phyloP scores from a whole-genome alignment of 2,888 invertebrate genomes.

The Cartodere bifasciata region DNA sequence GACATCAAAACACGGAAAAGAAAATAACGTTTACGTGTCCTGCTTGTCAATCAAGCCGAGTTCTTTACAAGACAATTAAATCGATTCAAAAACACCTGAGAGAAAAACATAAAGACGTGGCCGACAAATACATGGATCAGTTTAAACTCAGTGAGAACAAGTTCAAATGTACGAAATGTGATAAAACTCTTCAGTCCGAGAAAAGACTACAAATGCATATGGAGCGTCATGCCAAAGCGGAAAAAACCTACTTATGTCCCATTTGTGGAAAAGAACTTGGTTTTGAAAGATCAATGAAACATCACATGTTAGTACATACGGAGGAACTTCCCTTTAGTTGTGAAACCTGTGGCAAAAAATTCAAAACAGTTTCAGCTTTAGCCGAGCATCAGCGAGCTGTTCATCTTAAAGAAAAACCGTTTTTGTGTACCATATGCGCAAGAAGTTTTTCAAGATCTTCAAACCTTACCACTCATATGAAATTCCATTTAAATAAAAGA shows the following conservation, averaged over 20 bases:
- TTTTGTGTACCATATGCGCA: slow-evolving; percentile 33
- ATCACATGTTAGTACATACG: slow-evolving; percentile 14
- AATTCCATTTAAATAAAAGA: no score
- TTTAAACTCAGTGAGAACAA: no score
- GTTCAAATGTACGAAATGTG: no score
- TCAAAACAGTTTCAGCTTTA: slow-evolving; percentile 15
- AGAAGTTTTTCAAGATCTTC: slow-evolving; percentile 23
- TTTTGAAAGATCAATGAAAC: slow-evolving; percentile 12
- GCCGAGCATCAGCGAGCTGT: slow-evolving; percentile 35
- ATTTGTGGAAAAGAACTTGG: slow-evolving; percentile 21
- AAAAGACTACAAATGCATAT: slow-evolving; percentile 8
- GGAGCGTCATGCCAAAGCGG: neutral
- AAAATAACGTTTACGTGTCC: no score
- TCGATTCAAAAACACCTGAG: no score
- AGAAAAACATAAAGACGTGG: no score
- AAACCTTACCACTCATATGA: slow-evolving; percentile 20
- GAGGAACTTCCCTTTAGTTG: slow-evolving; percentile 13
- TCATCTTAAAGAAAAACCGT: slow-evolving; percentile 42
- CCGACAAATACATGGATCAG: no score
- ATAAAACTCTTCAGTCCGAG: no score
- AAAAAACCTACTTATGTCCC: slow-evolving; percentile 13
- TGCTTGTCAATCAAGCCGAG: no score
- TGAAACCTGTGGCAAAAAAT: slow-evolving; percentile 18
- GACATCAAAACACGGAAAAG: no score
- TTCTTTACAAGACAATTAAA: no score